Percentiles rank a stretch among this genome's conserved stretches.
Conservation (phyloP, 2,888 invertebrate species). For the Imbricaverruca yamaguchii region DNA sequence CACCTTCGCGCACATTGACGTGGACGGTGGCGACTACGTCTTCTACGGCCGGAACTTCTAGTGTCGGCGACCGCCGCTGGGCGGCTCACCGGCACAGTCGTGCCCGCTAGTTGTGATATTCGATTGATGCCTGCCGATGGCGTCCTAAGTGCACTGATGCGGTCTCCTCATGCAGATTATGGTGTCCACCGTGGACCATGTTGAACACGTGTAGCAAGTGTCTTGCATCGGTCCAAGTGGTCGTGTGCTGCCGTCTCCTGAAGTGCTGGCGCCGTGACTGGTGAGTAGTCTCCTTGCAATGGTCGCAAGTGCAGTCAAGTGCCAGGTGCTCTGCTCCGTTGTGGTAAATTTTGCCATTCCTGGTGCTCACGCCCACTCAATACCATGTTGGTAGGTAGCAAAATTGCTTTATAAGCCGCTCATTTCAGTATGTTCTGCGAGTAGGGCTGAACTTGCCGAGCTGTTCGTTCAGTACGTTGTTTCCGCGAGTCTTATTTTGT, state of each 20-base stretch:
- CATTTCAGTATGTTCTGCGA: background rate
- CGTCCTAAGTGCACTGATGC: background rate
- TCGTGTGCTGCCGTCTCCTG: background rate
- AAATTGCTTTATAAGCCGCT: background rate
- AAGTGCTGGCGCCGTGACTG: background rate
- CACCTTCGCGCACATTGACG: conserved; percentile 3
- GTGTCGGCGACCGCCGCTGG: background rate
- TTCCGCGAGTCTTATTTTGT: background rate
- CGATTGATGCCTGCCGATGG: background rate
- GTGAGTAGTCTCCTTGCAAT: background rate
- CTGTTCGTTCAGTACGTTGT: background rate
- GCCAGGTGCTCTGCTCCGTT: background rate
- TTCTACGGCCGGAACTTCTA: conserved; percentile 22
- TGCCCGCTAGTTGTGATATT: conserved; percentile 12
- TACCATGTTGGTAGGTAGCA: background rate
- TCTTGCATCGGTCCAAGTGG: background rate
- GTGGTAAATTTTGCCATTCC: background rate
- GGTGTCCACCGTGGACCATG: background rate
- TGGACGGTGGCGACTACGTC: background rate
- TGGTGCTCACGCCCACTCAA: background rate
- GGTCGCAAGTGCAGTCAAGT: background rate
- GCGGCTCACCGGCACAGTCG: background rate
- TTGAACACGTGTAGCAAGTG: background rate
- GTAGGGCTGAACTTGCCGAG: background rate
- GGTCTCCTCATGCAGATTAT: background rate